Conservation (phyloP, 2,113 vertebrate species). For the Corydoras maculifer region DNA sequence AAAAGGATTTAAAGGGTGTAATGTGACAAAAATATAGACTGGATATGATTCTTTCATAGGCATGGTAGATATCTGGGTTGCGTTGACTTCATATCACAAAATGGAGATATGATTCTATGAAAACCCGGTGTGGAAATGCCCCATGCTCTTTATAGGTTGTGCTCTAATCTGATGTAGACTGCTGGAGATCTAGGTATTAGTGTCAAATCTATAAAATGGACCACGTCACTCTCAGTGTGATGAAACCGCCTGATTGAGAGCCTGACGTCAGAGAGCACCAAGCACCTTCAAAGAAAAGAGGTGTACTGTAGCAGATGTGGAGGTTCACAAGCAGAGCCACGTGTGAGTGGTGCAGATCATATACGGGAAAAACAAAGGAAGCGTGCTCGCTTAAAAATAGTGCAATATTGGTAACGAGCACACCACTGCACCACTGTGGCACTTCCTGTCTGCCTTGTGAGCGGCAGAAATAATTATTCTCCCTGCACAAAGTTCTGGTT, state of each 20-base stretch:
- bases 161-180: slow-evolving; percentile 27
- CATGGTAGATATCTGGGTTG: too few relatives aligned
- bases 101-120: too few relatives aligned
- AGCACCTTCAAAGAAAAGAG: slow-evolving; percentile 13
- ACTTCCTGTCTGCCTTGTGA: slow-evolving; percentile 27
- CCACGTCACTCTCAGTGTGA: not conserved
- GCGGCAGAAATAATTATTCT: not conserved
- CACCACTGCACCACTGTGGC: slow-evolving; percentile 16
- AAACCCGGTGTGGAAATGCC: too few relatives aligned
- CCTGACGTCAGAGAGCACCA: slow-evolving; percentile 4
- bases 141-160: not conserved
- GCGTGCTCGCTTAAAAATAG: slow-evolving; percentile 4
- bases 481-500: not conserved
- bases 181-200: not conserved
- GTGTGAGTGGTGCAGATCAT: not conserved
- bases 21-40: too few relatives aligned
- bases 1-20: too few relatives aligned
- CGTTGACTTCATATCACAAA: too few relatives aligned
- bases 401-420: slow-evolving; percentile 5
- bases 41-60: too few relatives aligned
- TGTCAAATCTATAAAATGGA: not conserved
- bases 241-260: not conserved
- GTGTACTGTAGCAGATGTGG: slow-evolving; percentile 15
- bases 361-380: slow-evolving; percentile 22
- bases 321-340: not conserved